phyloP scores from a whole-genome alignment of 2,797 vertebrate species.

The Acanthurus leucopareius region DNA sequence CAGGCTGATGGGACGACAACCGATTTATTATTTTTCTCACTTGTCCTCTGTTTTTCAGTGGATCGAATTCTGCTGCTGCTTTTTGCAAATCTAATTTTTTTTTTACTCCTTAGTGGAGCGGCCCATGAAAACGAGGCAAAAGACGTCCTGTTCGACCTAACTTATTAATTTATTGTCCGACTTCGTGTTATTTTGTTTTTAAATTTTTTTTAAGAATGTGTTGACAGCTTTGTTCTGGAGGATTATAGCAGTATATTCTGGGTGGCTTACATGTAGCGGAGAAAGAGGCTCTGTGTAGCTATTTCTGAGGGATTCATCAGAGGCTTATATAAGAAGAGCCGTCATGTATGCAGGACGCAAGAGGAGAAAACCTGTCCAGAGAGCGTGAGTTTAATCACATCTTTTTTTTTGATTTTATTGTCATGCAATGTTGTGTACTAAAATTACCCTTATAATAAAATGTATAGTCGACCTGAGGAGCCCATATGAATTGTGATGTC shows the following conservation, averaged over 20 bases:
- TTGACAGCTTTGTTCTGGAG: not conserved
- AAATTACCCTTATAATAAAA: rapidly evolving
- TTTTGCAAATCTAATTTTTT: not conserved
- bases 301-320: constrained; percentile 30
- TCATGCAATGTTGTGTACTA: rapidly evolving
- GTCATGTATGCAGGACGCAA: constrained; percentile 85
- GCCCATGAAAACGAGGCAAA: not conserved
- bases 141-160: not conserved
- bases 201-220: not conserved
- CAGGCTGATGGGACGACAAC: not conserved
- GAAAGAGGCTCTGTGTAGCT: constrained; percentile 10
- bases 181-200: not conserved
- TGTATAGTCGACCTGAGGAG: not conserved
- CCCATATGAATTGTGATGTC: not conserved
- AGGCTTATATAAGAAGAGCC: constrained; percentile 52
- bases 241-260: constrained; percentile 22
- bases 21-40: not conserved
- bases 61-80: not conserved
- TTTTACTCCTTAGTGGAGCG: not conserved
- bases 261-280: constrained; percentile 59
- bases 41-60: too few relatives aligned
- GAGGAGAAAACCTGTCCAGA: constrained; percentile 86
- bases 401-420: not conserved
- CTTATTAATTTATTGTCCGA: not conserved
- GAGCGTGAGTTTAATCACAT: constrained; percentile 76